These are phyloP conservation scores for Drosophila punjabiensis DNA, from an alignment of 1,140 invertebrate species.

Conservation along the genomic window DNA sequence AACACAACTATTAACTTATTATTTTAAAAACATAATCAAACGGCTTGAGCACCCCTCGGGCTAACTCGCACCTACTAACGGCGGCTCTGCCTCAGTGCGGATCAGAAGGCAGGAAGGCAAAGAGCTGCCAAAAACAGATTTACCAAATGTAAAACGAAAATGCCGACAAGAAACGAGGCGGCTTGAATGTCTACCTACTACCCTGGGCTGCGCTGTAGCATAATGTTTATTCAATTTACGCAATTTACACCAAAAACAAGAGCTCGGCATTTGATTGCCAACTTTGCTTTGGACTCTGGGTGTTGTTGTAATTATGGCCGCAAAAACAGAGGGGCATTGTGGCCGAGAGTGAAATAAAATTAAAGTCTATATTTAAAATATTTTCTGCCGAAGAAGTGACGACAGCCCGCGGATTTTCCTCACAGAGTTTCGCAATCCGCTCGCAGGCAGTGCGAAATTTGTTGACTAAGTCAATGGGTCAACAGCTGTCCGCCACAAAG, in stretches of 20 bases:
- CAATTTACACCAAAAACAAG: slow-evolving; percentile 64
- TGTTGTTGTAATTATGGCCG: slow-evolving; percentile 75
- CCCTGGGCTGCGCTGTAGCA: slow-evolving; percentile 51
- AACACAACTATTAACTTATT: neutral
- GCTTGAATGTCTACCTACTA: slow-evolving; percentile 25
- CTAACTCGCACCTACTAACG: slow-evolving; percentile 19
- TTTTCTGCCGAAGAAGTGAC: slow-evolving; percentile 46
- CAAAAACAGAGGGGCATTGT: slow-evolving; percentile 46
- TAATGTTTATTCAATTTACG: slow-evolving; percentile 82
- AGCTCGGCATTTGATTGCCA: slow-evolving; percentile 68
- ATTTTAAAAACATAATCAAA: neutral
- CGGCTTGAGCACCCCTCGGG: slow-evolving; percentile 35
- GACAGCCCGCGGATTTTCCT: slow-evolving; percentile 30
- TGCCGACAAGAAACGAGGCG: slow-evolving; percentile 28
- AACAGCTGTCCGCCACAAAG: slow-evolving; percentile 55
- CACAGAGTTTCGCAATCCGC: slow-evolving; percentile 35
- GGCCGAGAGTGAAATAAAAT: slow-evolving; percentile 37
- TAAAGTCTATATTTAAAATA: slow-evolving; percentile 57
- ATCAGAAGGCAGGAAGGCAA: slow-evolving; percentile 52
- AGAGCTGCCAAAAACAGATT: slow-evolving; percentile 63
- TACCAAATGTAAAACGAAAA: slow-evolving; percentile 66
- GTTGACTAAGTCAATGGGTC: slow-evolving; percentile 80
- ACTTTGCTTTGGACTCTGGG: slow-evolving; percentile 35
- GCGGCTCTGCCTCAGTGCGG: slow-evolving; percentile 62
- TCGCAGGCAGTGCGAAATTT: slow-evolving; percentile 30